Evolutionary conservation across 2,888 invertebrate species (phyloP).

Genomic region (Epinotia nisella): DNA sequence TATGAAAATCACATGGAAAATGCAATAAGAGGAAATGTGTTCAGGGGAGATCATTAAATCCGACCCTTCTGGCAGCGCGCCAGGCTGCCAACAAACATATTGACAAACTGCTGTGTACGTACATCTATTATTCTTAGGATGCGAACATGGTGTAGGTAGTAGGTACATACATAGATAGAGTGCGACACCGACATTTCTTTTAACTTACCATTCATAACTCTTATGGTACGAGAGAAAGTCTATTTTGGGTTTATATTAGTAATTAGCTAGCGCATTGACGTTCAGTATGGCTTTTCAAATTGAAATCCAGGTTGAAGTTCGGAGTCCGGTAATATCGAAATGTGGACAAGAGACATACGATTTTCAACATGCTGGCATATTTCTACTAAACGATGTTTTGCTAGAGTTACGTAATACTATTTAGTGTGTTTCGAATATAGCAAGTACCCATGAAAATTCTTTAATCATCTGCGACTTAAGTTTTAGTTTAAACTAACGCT

Average conservation of each 20-base stretch:
- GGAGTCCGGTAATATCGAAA: not conserved
- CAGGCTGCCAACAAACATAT: conserved; percentile 40
- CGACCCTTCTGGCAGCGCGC: conserved; percentile 36
- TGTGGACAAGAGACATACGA: not conserved
- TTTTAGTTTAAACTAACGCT: no score
- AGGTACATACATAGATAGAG: no score
- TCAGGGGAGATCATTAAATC: conserved; percentile 36
- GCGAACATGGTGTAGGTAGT: not conserved
- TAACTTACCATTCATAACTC: no score
- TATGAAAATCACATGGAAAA: conserved; percentile 29
- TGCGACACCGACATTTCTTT: no score
- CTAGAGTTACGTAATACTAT: no score
- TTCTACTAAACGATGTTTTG: no score
- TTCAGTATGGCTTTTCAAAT: not conserved
- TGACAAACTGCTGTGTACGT: conserved; percentile 39
- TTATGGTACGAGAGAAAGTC: no score
- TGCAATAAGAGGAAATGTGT: conserved; percentile 32
- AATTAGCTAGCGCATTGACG: not conserved
- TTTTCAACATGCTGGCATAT: not conserved
- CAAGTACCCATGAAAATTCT: no score
- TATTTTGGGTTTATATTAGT: not conserved
- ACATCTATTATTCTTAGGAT: conserved; percentile 32
- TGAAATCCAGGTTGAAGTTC: not conserved
- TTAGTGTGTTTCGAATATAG: no score
- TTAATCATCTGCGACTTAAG: no score